phyloP scores from a whole-genome alignment of 2,888 invertebrate species.

The Erebia aethiops region DNA sequence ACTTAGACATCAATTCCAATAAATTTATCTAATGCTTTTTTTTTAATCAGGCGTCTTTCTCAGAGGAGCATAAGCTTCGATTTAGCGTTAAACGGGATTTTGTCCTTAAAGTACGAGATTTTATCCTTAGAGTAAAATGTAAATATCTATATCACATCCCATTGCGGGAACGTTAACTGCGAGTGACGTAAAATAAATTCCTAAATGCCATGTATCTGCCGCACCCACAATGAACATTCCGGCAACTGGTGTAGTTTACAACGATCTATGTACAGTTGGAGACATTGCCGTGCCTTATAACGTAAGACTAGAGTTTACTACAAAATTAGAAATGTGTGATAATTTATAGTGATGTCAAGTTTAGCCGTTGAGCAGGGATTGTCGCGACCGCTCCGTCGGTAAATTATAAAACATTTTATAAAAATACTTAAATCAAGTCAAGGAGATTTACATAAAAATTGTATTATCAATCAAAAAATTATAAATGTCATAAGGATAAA shows the following conservation, averaged over 20 bases:
- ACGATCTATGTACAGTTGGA: slow-evolving; percentile 75
- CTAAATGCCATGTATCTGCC: slow-evolving; percentile 44
- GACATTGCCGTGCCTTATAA: slow-evolving; percentile 74
- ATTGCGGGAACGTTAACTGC: slow-evolving; percentile 70
- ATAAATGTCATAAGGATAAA: slow-evolving; percentile 26
- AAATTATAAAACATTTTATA: slow-evolving; percentile 24
- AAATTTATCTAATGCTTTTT: slow-evolving; percentile 44
- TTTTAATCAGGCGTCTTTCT: slow-evolving; percentile 60
- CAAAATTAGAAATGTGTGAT: slow-evolving; percentile 68
- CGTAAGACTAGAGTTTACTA: slow-evolving; percentile 82
- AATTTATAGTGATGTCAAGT: slow-evolving; percentile 53
- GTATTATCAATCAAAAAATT: slow-evolving; percentile 12
- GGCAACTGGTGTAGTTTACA: slow-evolving; percentile 67
- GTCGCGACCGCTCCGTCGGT: slow-evolving; percentile 34
- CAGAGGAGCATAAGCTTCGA: slow-evolving; percentile 52
- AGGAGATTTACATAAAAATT: slow-evolving; percentile 22
- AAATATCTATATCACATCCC: slow-evolving; percentile 78
- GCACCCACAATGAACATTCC: slow-evolving; percentile 64
- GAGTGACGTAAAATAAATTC: slow-evolving; percentile 47
- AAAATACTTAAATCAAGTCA: slow-evolving; percentile 19
- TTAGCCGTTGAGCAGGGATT: slow-evolving; percentile 39
- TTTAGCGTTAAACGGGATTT: slow-evolving; percentile 46
- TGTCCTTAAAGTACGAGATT: slow-evolving; percentile 57
- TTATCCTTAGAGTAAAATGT: slow-evolving; percentile 62
- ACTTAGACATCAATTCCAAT: slow-evolving; percentile 70